Evolutionary conservation across 30 jellyfish, hydroid and myxozoan species (phyloP).

Genomic region (Aurelia sp.): DNA sequence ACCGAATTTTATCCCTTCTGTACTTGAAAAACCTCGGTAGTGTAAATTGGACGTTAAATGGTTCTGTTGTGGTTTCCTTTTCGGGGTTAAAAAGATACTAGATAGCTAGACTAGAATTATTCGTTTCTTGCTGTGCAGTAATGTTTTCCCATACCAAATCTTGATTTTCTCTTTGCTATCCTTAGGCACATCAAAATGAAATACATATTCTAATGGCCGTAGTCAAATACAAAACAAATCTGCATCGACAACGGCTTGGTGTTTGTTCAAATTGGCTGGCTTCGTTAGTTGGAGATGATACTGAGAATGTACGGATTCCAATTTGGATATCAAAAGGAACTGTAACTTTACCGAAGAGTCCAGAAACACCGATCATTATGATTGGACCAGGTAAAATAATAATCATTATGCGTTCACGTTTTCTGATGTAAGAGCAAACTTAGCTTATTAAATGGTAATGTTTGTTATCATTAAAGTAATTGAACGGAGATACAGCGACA

Average conservation of each 20-base stretch:
- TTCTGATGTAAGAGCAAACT: too few species aligned
- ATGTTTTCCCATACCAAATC: background rate
- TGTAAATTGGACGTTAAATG: too few species aligned
- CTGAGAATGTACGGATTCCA: constrained; percentile 8
- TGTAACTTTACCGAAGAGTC: constrained; percentile 66
- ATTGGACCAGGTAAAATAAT: constrained; percentile 93
- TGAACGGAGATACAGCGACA: too few species aligned
- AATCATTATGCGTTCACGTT: too few species aligned
- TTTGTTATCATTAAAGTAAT: too few species aligned
- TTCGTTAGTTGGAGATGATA: constrained; percentile 47
- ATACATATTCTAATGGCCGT: constrained; percentile 95
- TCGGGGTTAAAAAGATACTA: too few species aligned
- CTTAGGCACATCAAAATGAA: constrained; percentile 70
- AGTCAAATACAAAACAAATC: constrained; percentile 87
- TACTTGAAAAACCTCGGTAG: too few species aligned
- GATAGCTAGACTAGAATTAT: too few species aligned
- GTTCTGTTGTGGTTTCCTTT: too few species aligned
- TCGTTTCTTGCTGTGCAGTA: too few species aligned
- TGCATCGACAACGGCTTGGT: constrained; percentile 89
- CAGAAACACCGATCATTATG: constrained; percentile 86
- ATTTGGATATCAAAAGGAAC: constrained; percentile 91
- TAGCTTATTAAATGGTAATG: too few species aligned
- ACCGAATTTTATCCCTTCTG: too few species aligned
- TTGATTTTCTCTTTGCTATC: background rate
- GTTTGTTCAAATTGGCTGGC: constrained; percentile 99